Conservation (phyloP, 2,888 invertebrate genomes). For the Philereme vetulata region DNA sequence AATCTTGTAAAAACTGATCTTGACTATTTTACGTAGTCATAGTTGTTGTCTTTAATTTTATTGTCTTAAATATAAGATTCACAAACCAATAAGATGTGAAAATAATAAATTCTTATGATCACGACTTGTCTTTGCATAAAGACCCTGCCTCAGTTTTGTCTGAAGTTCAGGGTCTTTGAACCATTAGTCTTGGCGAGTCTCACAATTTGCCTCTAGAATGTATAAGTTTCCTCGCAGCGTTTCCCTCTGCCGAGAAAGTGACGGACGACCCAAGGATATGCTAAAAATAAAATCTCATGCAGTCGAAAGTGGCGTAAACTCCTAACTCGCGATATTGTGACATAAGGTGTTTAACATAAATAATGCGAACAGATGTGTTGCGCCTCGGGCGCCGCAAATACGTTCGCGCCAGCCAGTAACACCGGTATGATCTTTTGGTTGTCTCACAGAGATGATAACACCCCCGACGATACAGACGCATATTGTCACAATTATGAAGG, state of each 20-base stretch:
- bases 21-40: too few species aligned
- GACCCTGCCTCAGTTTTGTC: too few species aligned
- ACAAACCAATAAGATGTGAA: too few species aligned
- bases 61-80: too few species aligned
- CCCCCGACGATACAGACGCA: slow-evolving; percentile 13
- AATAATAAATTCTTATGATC: too few species aligned
- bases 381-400: slow-evolving; percentile 79
- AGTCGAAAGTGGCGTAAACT: slow-evolving; percentile 58
- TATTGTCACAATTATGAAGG: not conserved
- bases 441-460: slow-evolving; percentile 57
- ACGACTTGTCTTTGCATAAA: too few species aligned
- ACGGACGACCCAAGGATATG: slow-evolving; percentile 26
- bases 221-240: slow-evolving; percentile 10
- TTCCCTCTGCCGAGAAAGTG: slow-evolving; percentile 11
- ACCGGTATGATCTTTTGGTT: slow-evolving; percentile 51
- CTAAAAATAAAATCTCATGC: slow-evolving; percentile 69
- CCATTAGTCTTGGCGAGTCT: too few species aligned
- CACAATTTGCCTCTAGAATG: not conserved
- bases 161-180: too few species aligned
- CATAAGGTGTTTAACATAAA: slow-evolving; percentile 84
- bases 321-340: slow-evolving; percentile 82
- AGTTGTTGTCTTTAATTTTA: too few species aligned
- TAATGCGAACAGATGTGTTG: slow-evolving; percentile 81
- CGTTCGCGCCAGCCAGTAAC: slow-evolving; percentile 62
- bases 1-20: too few species aligned